Base-by-base conservation (phyloP, 2,113 vertebrate genomes). In the Ciconia maguari region DNA sequence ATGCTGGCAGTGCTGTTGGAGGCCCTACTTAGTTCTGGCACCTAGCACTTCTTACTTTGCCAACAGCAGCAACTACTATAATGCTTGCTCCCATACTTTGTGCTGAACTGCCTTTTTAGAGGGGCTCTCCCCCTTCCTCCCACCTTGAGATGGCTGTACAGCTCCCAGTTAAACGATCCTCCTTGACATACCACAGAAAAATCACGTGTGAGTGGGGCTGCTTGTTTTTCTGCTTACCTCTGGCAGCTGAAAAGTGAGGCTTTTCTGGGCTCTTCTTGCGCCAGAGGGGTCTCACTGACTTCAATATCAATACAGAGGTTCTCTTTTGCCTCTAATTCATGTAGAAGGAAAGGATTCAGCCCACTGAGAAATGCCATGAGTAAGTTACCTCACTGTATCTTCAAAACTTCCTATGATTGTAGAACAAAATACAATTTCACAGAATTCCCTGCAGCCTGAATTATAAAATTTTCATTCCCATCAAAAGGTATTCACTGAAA, bases 151-250 rank as follows among this genome's bases (percentile, higher is more conserved):
- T 30, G 42, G 14, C 10, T 57, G 8, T 57, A 36, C 36, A 62
- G 11, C 7, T 77, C 36, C 21, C 18, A 68, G 17, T 64, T 76
- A 41, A 71, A 38, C 54, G 17, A 17, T 30, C 3, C 18, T 74
- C 21, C 27, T 38, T 69, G 24, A 71, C 10, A 27, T 13, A 38
- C 1, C 0, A 3, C 21, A 75, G 38, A 49, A 87, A 80, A 90
- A 36, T 27, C 7, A 7, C 1, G 0, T 20, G 5, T 48, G 41
- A 52, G 7, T 12, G 15, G 0, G 6, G 4, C 15, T 54, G 7
- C 14, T 82, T 0, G 0, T 46, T 65, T 62, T 38, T 64, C n/a
- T 79, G 9, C 24, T 77, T 71, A 46, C 9, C 7, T 60, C 52
- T 65, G 34, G 9, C 41, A 30, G 5, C 34, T 55, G 6, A 1